A percentile compares a stretch with the other conserved stretches of the same genome.
These are phyloP conservation scores for Phoxinus phoxinus DNA, from an alignment of 2,113 vertebrate genomes.

Conservation along the genomic window DNA sequence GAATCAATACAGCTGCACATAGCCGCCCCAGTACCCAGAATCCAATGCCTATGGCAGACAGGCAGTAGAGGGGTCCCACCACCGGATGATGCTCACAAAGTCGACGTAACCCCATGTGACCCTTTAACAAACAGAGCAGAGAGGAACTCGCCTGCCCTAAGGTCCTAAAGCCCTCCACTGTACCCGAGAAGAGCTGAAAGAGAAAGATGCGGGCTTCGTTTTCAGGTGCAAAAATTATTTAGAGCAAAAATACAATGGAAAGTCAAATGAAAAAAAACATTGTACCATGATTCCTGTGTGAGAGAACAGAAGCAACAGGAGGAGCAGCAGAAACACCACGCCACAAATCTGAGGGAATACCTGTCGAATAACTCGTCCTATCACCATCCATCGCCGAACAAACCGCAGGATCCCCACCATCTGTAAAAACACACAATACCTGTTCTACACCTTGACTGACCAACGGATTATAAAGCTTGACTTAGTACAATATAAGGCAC, in stretches of 20 bases:
- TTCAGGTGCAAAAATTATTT: neutral
- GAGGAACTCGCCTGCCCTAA: conserved; percentile 55
- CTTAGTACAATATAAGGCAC: neutral
- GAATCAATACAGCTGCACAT: conserved; percentile 72
- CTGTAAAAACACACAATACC: conserved; percentile 62
- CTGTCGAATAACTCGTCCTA: conserved; percentile 71
- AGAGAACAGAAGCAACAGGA: conserved; percentile 69
- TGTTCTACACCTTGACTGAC: neutral
- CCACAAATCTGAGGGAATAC: conserved; percentile 69
- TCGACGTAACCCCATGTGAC: conserved; percentile 57
- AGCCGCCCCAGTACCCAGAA: conserved; percentile 70
- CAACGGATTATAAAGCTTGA: neutral
- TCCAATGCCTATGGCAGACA: conserved; percentile 61
- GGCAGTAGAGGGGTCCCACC: conserved; percentile 69
- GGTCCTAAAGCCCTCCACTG: conserved; percentile 71
- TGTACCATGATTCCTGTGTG: conserved; percentile 75
- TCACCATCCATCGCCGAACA: conserved; percentile 75
- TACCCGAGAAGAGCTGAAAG: conserved; percentile 73
- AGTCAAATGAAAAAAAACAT: neutral
- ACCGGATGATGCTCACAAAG: conserved; percentile 68
- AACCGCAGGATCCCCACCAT: conserved; percentile 73
- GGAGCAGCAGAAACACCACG: conserved; percentile 61
- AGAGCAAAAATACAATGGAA: neutral
- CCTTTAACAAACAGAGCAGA: conserved; percentile 38
- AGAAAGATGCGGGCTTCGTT: neutral